Evolutionary conservation across 2,888 invertebrate genomes (phyloP).

Genomic region (Ptychoptera albimana): DNA sequence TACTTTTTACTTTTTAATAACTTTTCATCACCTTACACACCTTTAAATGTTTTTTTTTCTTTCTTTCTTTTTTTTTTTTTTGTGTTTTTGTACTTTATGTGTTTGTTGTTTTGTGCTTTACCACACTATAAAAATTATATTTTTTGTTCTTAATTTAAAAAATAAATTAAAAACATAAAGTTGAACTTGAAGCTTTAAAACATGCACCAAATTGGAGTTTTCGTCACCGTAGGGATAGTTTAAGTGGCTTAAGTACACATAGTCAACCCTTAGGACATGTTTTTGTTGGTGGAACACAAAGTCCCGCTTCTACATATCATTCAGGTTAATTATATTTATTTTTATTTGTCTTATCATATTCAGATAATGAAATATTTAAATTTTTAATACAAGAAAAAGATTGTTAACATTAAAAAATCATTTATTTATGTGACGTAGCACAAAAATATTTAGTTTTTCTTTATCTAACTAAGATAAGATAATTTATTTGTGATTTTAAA

Average conservation of each 20-base stretch:
- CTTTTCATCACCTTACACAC: background rate
- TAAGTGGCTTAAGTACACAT: constrained; percentile 33
- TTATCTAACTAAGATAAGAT: background rate
- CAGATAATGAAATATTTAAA: background rate
- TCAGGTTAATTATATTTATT: constrained; percentile 23
- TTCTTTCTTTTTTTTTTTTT: constrained; percentile 10
- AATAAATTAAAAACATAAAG: constrained; percentile 16
- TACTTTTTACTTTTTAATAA: background rate
- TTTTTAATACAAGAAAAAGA: no score
- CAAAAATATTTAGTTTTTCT: background rate
- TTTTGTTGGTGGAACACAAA: constrained; percentile 30
- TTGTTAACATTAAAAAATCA: background rate
- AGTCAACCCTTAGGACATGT: constrained; percentile 29
- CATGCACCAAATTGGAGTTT: constrained; percentile 39
- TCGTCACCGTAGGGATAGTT: constrained; percentile 35
- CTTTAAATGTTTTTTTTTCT: background rate
- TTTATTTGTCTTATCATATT: background rate
- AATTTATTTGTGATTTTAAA: no score
- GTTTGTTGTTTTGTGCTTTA: background rate
- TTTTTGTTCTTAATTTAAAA: constrained; percentile 16
- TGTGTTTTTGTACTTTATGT: constrained; percentile 9
- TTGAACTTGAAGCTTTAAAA: constrained; percentile 42
- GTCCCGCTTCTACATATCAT: constrained; percentile 32
- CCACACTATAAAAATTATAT: constrained; percentile 6
- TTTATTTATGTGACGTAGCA: background rate